These are phyloP conservation scores for Caradrina kadenii DNA, from an alignment of 2,888 invertebrate species.

Conservation along the genomic window DNA sequence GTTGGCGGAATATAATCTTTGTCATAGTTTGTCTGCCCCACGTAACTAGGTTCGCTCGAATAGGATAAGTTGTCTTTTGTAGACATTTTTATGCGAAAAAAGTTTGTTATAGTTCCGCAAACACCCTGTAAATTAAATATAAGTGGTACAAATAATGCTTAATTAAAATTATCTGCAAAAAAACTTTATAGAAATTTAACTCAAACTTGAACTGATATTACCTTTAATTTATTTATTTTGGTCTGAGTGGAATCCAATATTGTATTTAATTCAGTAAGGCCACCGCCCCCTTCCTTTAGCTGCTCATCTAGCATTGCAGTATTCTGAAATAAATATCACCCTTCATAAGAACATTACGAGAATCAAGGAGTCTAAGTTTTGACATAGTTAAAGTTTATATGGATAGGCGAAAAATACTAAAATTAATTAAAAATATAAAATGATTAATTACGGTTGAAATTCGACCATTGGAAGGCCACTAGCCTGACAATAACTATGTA, in stretches of 20 bases:
- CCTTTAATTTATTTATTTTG: conserved; percentile 96
- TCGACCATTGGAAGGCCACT: no score
- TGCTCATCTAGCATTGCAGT: conserved; percentile 91
- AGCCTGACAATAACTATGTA: neutral
- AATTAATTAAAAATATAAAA: no score
- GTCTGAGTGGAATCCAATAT: conserved; percentile 95
- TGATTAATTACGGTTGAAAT: no score
- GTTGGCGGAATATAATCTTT: conserved; percentile 80
- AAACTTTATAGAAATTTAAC: no score
- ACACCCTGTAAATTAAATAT: conserved; percentile 89
- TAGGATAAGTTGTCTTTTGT: conserved; percentile 87
- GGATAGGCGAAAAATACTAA: no score
- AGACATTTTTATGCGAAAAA: conserved; percentile 88
- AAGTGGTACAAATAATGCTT: neutral
- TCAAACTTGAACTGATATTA: conserved; percentile 71
- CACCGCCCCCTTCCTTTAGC: conserved; percentile 92
- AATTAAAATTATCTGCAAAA: neutral
- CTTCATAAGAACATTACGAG: no score
- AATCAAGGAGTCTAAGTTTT: no score
- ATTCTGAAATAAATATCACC: conserved; percentile 74
- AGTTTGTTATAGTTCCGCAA: conserved; percentile 93
- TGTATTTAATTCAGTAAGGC: conserved; percentile 94
- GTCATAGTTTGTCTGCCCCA: conserved; percentile 86
- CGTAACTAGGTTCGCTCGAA: conserved; percentile 85
- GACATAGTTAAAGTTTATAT: no score